Conservation (phyloP, 2,888 invertebrate species). For the Dichetophora obliterata region DNA sequence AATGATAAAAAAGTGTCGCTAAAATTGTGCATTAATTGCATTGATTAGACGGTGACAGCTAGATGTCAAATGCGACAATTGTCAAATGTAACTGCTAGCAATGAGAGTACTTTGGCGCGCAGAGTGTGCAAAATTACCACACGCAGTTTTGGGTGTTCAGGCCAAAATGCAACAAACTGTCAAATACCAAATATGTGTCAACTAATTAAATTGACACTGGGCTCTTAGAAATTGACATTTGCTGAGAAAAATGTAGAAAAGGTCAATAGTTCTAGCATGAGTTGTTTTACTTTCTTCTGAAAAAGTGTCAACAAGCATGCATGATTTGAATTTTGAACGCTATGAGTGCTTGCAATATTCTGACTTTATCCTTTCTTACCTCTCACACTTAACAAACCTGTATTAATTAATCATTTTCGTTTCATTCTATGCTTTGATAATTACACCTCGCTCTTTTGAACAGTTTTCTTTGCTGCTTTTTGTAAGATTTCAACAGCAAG, state of each 20-base stretch:
- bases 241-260: not conserved
- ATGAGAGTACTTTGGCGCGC: not conserved
- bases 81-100: not conserved
- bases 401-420: not conserved
- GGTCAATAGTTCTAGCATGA: not conserved
- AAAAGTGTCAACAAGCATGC: conserved; percentile 1
- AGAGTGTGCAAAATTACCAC: not conserved
- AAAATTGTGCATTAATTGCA: conserved; percentile 8
- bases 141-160: not conserved
- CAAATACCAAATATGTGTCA: not conserved
- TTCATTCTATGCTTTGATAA: not conserved
- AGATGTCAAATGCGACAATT: conserved; percentile 27
- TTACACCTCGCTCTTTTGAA: not conserved
- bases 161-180: not conserved
- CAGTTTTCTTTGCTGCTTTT: not conserved
- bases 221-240: not conserved
- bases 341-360: not conserved
- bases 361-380: not conserved
- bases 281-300: not conserved
- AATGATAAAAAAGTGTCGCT: not conserved
- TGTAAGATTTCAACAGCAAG: conserved; percentile 2
- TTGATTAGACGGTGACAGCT: conserved; percentile 33
- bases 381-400: not conserved
- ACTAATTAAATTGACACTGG: conserved; percentile 1
- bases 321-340: not conserved